Percentiles rank a stretch among this genome's conserved stretches.
These are phyloP conservation scores for Leptoclinus maculatus DNA, from an alignment of 2,797 vertebrate species.

Conservation along the genomic window DNA sequence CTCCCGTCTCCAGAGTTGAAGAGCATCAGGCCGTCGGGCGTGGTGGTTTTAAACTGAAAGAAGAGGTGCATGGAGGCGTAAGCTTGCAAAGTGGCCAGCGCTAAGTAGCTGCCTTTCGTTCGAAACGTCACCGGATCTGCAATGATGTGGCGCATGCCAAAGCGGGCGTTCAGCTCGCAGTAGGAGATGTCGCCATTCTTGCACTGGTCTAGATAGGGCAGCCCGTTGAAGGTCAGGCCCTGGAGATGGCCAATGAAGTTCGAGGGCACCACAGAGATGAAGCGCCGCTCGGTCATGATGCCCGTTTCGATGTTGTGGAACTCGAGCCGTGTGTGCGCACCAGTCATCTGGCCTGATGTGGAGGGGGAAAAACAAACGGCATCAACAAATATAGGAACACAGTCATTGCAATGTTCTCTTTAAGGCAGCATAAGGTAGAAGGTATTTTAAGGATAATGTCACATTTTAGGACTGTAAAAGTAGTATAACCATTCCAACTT, in stretches of 20 bases:
- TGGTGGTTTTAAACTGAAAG: conserved; percentile 96
- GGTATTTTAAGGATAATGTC: neutral
- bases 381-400: neutral
- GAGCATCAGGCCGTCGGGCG: conserved; percentile 92
- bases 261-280: conserved; percentile 92
- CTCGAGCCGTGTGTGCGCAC: conserved; percentile 92
- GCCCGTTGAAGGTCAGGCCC: conserved; percentile 90
- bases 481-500: neutral
- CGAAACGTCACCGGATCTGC: conserved; percentile 94
- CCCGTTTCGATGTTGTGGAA: conserved; percentile 97
- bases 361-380: neutral
- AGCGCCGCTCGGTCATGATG: conserved; percentile 95
- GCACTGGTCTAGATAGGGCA: conserved; percentile 95
- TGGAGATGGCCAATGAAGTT: conserved; percentile 96
- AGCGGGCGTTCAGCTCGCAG: conserved; percentile 95
- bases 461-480: neutral
- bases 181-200: conserved; percentile 95
- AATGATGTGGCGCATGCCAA: conserved; percentile 92
- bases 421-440: neutral
- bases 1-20: conserved; percentile 96
- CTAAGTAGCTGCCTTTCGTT: conserved; percentile 91
- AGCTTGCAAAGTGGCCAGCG: conserved; percentile 91
- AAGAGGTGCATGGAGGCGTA: conserved; percentile 97
- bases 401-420: neutral
- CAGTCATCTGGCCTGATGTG: conserved; percentile 91